A percentile compares a stretch with the other conserved stretches of the same genome.
Evolutionary conservation across 2,888 invertebrate genomes (phyloP).

Genomic region (Troglohyphantes excavatus): DNA sequence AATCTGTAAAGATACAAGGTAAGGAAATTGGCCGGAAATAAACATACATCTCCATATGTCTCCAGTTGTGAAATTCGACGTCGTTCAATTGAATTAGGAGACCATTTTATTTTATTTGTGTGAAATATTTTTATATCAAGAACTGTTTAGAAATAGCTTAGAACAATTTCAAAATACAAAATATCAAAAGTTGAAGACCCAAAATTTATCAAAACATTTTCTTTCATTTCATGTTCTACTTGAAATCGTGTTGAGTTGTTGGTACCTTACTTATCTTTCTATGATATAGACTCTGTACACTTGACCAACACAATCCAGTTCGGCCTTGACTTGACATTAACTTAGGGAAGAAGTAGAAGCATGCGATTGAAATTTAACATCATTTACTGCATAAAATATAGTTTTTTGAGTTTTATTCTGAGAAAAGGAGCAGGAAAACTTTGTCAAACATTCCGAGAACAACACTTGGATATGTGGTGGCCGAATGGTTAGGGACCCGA

Average conservation of each 20-base stretch:
- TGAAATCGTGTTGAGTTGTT: background rate
- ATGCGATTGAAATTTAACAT: too few relatives aligned
- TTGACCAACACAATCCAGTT: too few relatives aligned
- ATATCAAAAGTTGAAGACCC: background rate
- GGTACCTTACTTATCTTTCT: too few relatives aligned
- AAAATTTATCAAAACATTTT: constrained; percentile 19
- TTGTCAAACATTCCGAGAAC: too few relatives aligned
- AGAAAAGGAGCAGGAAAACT: too few relatives aligned
- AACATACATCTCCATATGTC: constrained; percentile 37
- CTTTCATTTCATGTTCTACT: constrained; percentile 16
- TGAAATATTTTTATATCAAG: background rate
- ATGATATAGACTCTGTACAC: too few relatives aligned
- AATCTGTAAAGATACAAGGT: background rate
- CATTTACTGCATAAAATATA: too few relatives aligned
- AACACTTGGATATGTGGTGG: too few relatives aligned
- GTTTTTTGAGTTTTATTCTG: too few relatives aligned
- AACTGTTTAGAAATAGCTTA: background rate
- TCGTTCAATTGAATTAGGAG: background rate
- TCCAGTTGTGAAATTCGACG: background rate
- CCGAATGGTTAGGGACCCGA: too few relatives aligned
- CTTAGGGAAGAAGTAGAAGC: too few relatives aligned
- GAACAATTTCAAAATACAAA: background rate
- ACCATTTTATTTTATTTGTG: background rate
- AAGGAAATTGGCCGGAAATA: background rate
- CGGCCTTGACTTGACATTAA: too few relatives aligned